These are phyloP conservation scores for Lycaon pictus DNA, from an alignment of 2,113 vertebrate species.

Conservation along the genomic window DNA sequence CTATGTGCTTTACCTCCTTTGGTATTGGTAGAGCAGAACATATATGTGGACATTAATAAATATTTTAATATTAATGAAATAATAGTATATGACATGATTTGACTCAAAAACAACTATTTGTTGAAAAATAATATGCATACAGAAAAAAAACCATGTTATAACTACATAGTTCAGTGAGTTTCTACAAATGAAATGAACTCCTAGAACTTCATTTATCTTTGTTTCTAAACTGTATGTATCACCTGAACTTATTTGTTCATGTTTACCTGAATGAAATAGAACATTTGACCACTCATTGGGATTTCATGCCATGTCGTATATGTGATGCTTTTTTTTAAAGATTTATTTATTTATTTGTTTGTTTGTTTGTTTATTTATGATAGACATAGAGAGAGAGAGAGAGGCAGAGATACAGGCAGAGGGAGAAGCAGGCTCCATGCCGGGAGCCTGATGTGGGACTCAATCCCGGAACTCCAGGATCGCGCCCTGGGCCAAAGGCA, in stretches of 20 bases:
- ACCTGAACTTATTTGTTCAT: background rate
- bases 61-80: conserved; percentile 37
- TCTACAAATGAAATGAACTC: background rate
- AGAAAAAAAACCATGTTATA: background rate
- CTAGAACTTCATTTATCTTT: background rate
- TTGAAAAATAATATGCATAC: background rate
- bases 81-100: background rate
- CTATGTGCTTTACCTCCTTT: background rate
- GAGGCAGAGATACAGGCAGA: no score
- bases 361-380: no score
- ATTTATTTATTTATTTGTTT: no score
- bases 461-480: no score
- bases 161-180: background rate
- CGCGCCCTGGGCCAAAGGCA: no score
- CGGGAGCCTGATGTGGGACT: no score
- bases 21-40: background rate
- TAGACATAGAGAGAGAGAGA: no score
- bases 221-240: background rate
- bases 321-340: background rate
- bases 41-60: background rate
- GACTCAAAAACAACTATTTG: background rate
- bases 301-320: background rate
- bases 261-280: background rate
- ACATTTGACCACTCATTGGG: background rate
- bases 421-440: no score